Conservation (phyloP, 2,113 vertebrate genomes). For the cattle (Bos taurus) region ARS-UCD2.0 NC_037338.1:66317001-66317500, state of each 20-base stretch:
- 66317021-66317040: background rate
- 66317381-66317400: constrained; percentile 1
- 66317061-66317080: background rate
- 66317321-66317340: background rate
- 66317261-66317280: background rate
- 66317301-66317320: background rate
- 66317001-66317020: background rate
- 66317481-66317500: background rate
- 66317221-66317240: background rate
- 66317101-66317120: background rate
- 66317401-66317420: background rate
- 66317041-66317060: background rate
- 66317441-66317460: background rate
- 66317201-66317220: background rate
- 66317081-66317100: background rate
- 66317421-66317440: background rate
- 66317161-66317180: background rate
- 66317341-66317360: background rate
- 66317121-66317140: background rate
- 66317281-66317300: background rate
- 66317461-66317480: background rate
- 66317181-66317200: background rate
- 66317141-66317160: background rate
- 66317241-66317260: background rate
- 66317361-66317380: background rate